phyloP scores from a whole-genome alignment of 2,113 vertebrate genomes.

The Callipepla squamata region DNA sequence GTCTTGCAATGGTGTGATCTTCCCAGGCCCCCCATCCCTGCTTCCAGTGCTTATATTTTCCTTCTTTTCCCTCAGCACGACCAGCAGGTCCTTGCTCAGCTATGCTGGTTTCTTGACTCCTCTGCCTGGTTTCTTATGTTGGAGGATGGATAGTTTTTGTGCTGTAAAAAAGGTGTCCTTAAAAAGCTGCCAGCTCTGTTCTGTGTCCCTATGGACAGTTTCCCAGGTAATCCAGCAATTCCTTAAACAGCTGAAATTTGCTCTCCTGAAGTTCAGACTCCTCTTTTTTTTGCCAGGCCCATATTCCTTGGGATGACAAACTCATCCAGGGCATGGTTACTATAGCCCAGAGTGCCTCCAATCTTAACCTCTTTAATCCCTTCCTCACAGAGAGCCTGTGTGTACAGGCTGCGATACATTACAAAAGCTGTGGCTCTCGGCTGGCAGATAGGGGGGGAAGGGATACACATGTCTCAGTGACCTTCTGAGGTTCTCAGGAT shows the following conservation, averaged over 20 bases:
- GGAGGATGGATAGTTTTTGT: neutral
- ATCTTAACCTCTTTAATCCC: neutral
- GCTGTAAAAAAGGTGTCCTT: neutral
- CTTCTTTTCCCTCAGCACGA: neutral
- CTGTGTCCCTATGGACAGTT: neutral
- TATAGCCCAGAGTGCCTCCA: neutral
- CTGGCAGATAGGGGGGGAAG: neutral
- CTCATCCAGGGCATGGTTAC: neutral
- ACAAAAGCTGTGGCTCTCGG: neutral
- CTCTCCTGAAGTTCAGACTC: neutral
- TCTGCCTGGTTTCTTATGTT: neutral
- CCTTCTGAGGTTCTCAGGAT: neutral
- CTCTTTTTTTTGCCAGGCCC: neutral
- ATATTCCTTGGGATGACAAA: neutral
- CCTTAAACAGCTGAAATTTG: neutral
- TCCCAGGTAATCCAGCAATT: neutral
- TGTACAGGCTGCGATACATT: neutral
- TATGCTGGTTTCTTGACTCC: neutral
- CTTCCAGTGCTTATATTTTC: neutral
- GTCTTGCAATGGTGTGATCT: neutral
- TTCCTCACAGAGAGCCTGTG: fast-evolving
- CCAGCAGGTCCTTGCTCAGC: neutral
- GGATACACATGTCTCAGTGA: neutral
- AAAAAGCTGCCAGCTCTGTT: neutral
- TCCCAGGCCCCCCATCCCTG: neutral